Evolutionary conservation across 1,140 invertebrate species (phyloP), one percentile per base, ranked within the genome.

Genomic region (Gonioctena quinquepunctata): DNA sequence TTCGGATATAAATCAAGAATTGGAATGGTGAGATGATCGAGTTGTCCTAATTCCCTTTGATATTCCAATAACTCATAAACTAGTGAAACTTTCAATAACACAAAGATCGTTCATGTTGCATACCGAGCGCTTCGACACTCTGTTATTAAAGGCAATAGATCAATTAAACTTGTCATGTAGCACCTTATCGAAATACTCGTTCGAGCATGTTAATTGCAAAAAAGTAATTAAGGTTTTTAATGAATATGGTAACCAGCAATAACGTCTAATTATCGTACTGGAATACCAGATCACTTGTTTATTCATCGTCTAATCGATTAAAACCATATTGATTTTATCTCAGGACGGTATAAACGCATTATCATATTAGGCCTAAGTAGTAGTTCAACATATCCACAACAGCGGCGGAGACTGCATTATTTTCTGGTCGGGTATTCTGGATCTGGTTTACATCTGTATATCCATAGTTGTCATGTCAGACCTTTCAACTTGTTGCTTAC

Each of bases 261-360:
- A 49, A 25, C 28, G 25, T 18, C 25, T 61, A 61, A 61, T 61
- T 61, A 61, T 61, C 25, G 21, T 21, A 1, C 22, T 64, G 18
- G 21, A 18, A 50, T 64, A 49, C 21, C 13, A 64, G 61, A 66
- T 65, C 50, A 59, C 18, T 68, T 69, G 63, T 69, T 72, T 72
- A 67, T 59, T 72, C 49, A 59, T 27, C 63, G 27, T 57, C 56
- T 66, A 69, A 70, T 70, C 54, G 68, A 66, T 69, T 70, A 68
- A 71, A 71, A 71, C 70, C 57, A 57, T 71, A 71, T 66, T 62
- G 54, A 69, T 73, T 33, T 69, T 73, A 73, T 73, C 67, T 33
- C 16, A 21, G 19, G 28, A 48, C 26, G 21, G 68, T 56, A 66
- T 66, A 26, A 52, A n/a, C 26, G 19, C 48, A 63, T 73, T 73